Conservation (phyloP, 2,113 vertebrate genomes). For the Uria lomvia region DNA sequence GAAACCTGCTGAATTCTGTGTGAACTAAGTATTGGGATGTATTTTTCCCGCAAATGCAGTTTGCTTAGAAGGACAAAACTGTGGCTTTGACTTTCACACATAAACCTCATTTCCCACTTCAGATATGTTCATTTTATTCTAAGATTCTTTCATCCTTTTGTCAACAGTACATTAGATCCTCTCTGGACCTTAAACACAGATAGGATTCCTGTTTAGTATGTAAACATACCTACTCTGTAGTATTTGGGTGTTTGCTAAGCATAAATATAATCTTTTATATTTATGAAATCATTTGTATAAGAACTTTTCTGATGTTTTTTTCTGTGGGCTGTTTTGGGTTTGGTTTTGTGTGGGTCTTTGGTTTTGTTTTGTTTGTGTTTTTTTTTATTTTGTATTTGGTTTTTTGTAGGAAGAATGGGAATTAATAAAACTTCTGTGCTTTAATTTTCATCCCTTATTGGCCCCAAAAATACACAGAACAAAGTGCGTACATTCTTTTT, state of each 20-base stretch:
- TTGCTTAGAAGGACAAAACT: not conserved
- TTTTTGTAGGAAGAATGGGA: not conserved
- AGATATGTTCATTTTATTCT: not conserved
- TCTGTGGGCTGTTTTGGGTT: not conserved
- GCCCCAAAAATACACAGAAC: not conserved
- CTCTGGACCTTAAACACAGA: not conserved
- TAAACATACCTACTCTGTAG: not conserved
- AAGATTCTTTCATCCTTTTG: not conserved
- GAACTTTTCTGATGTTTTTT: not conserved
- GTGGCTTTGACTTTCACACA: not conserved
- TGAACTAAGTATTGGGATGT: not conserved
- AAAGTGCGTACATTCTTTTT: not conserved
- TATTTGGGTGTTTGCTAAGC: not conserved
- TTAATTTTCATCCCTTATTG: not conserved
- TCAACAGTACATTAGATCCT: not conserved
- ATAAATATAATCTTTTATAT: not conserved
- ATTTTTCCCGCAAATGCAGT: not conserved
- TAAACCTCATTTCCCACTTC: not conserved
- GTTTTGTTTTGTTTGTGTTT: not conserved
- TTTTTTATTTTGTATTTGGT: not conserved
- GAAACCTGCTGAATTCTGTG: not conserved
- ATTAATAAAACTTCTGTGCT: not conserved
- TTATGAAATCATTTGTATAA: not conserved
- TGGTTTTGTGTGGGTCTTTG: not conserved
- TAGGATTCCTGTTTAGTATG: not conserved